Evolutionary conservation across 1,140 invertebrate genomes (phyloP).

Genomic region (Phortica variegata): DNA sequence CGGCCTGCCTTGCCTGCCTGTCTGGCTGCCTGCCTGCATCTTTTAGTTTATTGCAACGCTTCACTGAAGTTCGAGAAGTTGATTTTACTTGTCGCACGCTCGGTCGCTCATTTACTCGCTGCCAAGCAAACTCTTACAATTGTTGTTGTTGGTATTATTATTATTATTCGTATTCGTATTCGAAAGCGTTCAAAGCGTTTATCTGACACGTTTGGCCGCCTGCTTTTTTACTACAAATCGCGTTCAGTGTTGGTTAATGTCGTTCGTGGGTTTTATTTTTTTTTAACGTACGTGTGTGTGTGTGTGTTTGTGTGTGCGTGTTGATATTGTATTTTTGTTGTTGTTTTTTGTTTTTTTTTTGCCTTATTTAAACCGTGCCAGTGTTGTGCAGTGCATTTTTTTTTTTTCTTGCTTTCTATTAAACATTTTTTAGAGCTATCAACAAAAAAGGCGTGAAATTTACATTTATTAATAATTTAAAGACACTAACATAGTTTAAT

Average conservation of each 20-base stretch:
- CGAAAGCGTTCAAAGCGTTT: not conserved
- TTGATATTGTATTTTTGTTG: too few relatives aligned
- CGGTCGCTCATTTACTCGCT: too few relatives aligned
- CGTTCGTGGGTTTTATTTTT: constrained; percentile 7
- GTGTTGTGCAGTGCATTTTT: not conserved
- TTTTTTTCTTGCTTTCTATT: not conserved
- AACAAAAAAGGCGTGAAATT: too few relatives aligned
- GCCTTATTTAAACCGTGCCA: too few relatives aligned
- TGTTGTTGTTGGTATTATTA: constrained; percentile 13
- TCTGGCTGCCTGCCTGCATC: constrained; percentile 12
- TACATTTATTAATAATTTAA: too few relatives aligned
- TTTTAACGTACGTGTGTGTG: constrained; percentile 1
- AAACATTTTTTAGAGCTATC: too few relatives aligned
- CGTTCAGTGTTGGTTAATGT: too few relatives aligned
- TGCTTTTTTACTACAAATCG: not conserved
- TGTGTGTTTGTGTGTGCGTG: constrained; percentile 1
- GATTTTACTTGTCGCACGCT: constrained; percentile 30
- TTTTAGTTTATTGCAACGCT: constrained; percentile 47
- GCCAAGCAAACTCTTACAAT: too few relatives aligned
- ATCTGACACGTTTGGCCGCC: too few relatives aligned
- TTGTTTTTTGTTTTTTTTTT: too few relatives aligned
- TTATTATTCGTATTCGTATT: constrained; percentile 5
- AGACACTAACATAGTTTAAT: too few relatives aligned
- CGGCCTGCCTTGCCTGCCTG: constrained; percentile 9
- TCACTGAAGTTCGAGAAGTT: constrained; percentile 43